phyloP scores from a whole-genome alignment of 2,113 vertebrate species.

The Malurus alboscapulatus region DNA sequence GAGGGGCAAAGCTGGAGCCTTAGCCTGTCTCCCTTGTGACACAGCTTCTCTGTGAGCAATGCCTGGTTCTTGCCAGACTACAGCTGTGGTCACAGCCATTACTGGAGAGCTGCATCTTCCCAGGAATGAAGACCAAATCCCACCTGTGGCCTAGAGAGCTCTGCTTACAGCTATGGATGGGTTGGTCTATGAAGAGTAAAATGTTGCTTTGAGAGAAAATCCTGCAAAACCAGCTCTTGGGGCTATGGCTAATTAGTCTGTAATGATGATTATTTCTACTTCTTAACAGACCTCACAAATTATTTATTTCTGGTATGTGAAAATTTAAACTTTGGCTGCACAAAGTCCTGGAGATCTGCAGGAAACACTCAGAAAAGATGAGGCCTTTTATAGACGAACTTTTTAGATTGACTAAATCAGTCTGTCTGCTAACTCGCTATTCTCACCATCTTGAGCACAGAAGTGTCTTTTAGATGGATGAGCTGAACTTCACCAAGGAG shows the following conservation, averaged over 20 bases:
- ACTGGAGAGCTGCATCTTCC: neutral
- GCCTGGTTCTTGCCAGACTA: neutral
- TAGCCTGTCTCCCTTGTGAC: neutral
- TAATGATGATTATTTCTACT: neutral
- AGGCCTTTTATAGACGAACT: neutral
- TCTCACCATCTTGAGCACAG: conserved; percentile 41
- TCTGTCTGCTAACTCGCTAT: conserved; percentile 20
- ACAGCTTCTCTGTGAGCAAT: neutral
- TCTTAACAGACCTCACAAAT: neutral
- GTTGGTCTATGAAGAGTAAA: neutral
- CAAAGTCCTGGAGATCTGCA: neutral
- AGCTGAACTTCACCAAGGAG: conserved; percentile 22
- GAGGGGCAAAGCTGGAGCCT: neutral
- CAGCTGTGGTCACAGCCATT: neutral
- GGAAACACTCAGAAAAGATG: neutral
- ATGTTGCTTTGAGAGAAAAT: neutral
- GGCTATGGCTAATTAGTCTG: neutral
- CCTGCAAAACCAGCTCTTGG: neutral
- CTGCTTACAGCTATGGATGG: neutral
- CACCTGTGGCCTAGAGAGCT: neutral
- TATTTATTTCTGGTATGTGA: neutral
- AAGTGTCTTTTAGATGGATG: conserved; percentile 44
- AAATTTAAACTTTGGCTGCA: neutral
- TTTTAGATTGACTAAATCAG: neutral
- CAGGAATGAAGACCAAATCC: neutral